phyloP scores from a whole-genome alignment of 2,113 vertebrate species.

The Lichenostomus cassidix region DNA sequence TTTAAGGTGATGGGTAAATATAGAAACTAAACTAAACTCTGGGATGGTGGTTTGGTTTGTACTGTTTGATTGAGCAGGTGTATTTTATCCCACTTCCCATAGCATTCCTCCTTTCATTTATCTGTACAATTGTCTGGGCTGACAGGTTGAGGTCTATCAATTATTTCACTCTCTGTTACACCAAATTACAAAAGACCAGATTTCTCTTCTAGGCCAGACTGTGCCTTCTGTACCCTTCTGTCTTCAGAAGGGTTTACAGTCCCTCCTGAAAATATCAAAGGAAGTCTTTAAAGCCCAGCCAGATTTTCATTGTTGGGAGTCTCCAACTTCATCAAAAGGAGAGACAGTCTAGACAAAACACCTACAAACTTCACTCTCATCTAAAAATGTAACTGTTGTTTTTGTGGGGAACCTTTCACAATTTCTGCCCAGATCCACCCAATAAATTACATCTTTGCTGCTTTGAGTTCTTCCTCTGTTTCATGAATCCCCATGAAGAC shows the following conservation, averaged over 20 bases:
- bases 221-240: neutral
- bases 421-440: slow-evolving; percentile 21
- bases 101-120: neutral
- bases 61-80: neutral
- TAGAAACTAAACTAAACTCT: neutral
- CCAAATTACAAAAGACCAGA: slow-evolving; percentile 5
- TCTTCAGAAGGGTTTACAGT: neutral
- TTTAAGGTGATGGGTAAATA: neutral
- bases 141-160: neutral
- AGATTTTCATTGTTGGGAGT: slow-evolving; percentile 38
- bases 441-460: neutral
- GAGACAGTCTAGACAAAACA: slow-evolving; percentile 59
- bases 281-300: slow-evolving; percentile 41
- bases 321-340: slow-evolving; percentile 52
- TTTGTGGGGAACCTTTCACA: slow-evolving; percentile 2
- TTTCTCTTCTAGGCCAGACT: neutral
- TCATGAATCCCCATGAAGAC: neutral
- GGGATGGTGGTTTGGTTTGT: neutral
- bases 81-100: neutral
- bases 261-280: slow-evolving; percentile 48
- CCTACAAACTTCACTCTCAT: slow-evolving; percentile 36
- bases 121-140: neutral
- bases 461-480: neutral
- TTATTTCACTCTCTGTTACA: neutral
- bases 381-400: slow-evolving; percentile 5